Percentiles rank a stretch among this genome's conserved stretches.
phyloP scores from a whole-genome alignment of 1,140 invertebrate species.

The Tribolium madens region DNA sequence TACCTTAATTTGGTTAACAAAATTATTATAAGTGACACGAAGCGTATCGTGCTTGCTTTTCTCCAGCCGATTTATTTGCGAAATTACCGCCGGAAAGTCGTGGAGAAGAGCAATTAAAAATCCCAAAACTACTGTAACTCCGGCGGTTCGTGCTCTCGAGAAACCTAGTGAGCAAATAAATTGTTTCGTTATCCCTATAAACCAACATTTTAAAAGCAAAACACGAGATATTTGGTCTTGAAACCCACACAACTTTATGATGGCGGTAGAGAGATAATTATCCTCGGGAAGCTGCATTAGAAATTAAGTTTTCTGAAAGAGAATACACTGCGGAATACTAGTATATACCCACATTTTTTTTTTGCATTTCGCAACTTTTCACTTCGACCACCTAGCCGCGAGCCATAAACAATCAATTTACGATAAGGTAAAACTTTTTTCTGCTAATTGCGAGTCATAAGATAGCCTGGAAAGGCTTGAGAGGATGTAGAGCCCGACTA shows the following conservation, averaged over 20 bases:
- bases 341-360: too few species aligned
- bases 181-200: slow-evolving; percentile 32
- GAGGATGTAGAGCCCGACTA: not conserved
- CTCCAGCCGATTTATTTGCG: slow-evolving; percentile 27
- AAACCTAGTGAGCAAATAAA: slow-evolving; percentile 28
- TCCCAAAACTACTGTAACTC: slow-evolving; percentile 37
- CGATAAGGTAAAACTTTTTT: slow-evolving; percentile 49
- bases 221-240: not conserved
- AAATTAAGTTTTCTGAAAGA: not conserved
- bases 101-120: slow-evolving; percentile 29
- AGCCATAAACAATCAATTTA: slow-evolving; percentile 47
- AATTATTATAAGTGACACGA: slow-evolving; percentile 44
- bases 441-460: slow-evolving; percentile 53
- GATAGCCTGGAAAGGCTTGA: slow-evolving; percentile 44
- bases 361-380: not conserved
- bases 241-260: not conserved
- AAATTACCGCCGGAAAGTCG: slow-evolving; percentile 32
- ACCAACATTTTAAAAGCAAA: slow-evolving; percentile 30
- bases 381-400: not conserved
- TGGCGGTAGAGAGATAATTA: not conserved
- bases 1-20: slow-evolving; percentile 47
- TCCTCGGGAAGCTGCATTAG: not conserved
- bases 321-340: too few species aligned
- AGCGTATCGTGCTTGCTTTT: slow-evolving; percentile 33
- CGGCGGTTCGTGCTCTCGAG: not conserved